A percentile compares a stretch with the other conserved stretches of the same genome.
These are phyloP conservation scores for Nysson spinosus DNA, from an alignment of 2,888 invertebrate genomes.

Conservation along the genomic window DNA sequence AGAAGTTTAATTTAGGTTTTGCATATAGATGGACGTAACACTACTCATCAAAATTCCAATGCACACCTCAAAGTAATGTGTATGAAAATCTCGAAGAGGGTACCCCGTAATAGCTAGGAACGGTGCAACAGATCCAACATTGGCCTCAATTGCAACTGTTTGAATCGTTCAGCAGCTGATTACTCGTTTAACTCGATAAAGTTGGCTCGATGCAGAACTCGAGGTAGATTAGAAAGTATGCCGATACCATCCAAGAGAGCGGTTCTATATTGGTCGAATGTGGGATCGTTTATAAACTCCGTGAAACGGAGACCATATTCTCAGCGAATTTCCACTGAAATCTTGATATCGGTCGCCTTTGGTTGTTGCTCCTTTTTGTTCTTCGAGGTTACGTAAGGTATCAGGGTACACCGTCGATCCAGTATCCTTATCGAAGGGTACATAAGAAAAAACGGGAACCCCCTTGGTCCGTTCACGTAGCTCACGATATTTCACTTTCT, in stretches of 20 bases:
- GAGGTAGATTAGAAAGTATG: constrained; percentile 36
- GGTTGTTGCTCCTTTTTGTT: background rate
- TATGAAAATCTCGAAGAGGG: background rate
- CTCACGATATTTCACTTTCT: constrained; percentile 51
- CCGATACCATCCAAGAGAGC: background rate
- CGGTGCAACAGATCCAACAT: constrained; percentile 35
- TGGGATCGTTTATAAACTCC: no score
- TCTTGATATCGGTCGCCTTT: background rate
- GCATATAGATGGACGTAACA: no score
- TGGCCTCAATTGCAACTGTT: constrained; percentile 52
- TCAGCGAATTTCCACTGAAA: no score
- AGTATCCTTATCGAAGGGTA: background rate
- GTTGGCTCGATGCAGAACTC: background rate
- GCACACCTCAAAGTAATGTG: background rate
- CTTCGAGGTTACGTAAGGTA: background rate
- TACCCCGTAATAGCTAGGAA: constrained; percentile 13
- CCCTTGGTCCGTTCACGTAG: constrained; percentile 1
- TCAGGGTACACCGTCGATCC: no score
- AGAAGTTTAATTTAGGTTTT: no score
- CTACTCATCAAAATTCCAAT: no score
- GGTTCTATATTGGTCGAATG: background rate
- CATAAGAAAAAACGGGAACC: constrained; percentile 9
- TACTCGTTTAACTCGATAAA: constrained; percentile 38
- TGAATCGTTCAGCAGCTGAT: constrained; percentile 54
- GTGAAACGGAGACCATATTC: no score